Base-by-base conservation (phyloP, 2,113 vertebrate species). In the Mungos mungo region DNA sequence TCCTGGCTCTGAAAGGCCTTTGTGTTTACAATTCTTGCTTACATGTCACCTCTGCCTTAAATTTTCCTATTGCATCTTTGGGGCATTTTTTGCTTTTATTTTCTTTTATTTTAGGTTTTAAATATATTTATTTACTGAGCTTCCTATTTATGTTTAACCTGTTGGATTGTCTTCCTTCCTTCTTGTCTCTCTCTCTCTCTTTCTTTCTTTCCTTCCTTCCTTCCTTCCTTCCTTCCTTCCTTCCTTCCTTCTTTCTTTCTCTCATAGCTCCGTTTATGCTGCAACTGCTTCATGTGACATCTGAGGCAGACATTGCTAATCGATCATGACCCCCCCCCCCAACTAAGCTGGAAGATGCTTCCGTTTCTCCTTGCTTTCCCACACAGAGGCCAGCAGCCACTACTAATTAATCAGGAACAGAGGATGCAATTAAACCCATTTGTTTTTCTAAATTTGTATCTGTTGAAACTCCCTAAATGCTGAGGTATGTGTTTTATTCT, bases 291-390 rank as follows among this genome's bases (percentile, higher is more conserved):
- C 14, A 2, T 16, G 25, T 27, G 69, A 68, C 23, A 31, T 25
- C 85, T 91, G 52, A 69, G 60, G 72, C 86, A 95, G 95, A 86
- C 95, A 83, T 85, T 14, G 3, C 52, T 86, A 93, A 68, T 91
- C 0, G 0, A 89, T 93, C 71, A 25, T 1, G n/a, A 63, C 25
- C 66, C 25, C 57, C 16, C 25, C 72, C 38, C 29, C 65, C 41
- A 15, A 15, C 0, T 25, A 68, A 91, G 60, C 52, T 69, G 33
- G 12, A 41, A 79, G 57, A 33, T 38, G 27, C 60, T 23, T 47
- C n/a, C n/a, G 1, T 33, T 35, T 19, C 19, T 66, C n/a, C 5
- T 0, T 92, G 54, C 23, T 74, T 63, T 38, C 31, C 47, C 69
- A 38, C 5, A 15, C 0, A 25, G 88, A 52, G 35, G 3, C 29